Percentiles rank a stretch among this genome's conserved stretches.
These are phyloP conservation scores for Ylistrum balloti DNA, from an alignment of 1,140 invertebrate genomes.

Conservation along the genomic window DNA sequence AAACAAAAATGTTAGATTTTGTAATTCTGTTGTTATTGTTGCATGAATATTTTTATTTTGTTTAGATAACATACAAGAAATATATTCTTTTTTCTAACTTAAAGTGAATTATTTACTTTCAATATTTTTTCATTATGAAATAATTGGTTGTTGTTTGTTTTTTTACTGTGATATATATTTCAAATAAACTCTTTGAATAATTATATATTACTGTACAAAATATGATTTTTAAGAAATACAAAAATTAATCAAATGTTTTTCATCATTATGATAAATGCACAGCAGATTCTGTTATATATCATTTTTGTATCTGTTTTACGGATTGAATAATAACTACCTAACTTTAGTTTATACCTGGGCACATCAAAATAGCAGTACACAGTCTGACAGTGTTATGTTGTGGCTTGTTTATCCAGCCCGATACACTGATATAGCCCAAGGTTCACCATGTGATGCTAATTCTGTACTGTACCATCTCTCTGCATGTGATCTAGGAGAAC, in stretches of 20 bases:
- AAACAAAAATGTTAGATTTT: neutral
- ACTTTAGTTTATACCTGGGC: neutral
- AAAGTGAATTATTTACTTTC: neutral
- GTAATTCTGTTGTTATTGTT: neutral
- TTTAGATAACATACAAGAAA: constrained; percentile 14
- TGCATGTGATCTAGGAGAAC: constrained; percentile 53
- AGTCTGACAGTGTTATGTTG: neutral
- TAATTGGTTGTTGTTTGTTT: neutral
- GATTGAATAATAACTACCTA: neutral
- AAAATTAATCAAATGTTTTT: neutral
- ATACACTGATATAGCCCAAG: neutral
- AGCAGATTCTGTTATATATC: neutral
- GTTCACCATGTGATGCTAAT: constrained; percentile 33
- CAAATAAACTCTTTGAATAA: neutral
- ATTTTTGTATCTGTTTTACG: neutral
- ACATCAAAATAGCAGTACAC: neutral
- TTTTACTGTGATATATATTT: no score
- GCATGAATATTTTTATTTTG: constrained; percentile 12
- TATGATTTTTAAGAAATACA: neutral
- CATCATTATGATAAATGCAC: neutral
- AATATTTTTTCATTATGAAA: neutral
- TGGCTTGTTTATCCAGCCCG: neutral
- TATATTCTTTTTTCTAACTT: neutral
- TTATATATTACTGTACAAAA: neutral
- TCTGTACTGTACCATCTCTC: constrained; percentile 43